Evolutionary conservation across 2,797 vertebrate species (phyloP).

Genomic region (Chrosomus eos): DNA sequence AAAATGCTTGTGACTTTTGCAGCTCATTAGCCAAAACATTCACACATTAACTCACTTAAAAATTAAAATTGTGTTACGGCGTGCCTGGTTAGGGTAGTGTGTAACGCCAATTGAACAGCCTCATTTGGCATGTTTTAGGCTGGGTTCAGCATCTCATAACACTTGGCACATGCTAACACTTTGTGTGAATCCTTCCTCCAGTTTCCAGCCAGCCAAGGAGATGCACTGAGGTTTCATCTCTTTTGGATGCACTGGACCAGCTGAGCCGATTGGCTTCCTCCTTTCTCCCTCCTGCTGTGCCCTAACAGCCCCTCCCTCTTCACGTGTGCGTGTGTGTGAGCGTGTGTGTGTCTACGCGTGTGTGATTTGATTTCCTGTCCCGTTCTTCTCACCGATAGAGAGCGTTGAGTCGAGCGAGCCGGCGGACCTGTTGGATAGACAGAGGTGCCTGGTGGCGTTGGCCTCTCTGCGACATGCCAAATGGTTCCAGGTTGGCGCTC

Average conservation of each 20-base stretch:
- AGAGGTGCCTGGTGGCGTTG: constrained; percentile 99
- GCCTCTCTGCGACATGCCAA: constrained; percentile 99
- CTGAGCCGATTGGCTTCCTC: constrained; percentile 31
- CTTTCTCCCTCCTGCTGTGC: constrained; percentile 39
- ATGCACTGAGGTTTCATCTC: constrained; percentile 50
- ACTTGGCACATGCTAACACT: constrained; percentile 41
- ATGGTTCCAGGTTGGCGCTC: constrained; percentile 99
- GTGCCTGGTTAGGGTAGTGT: neutral
- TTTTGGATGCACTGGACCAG: constrained; percentile 55
- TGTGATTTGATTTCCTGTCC: constrained; percentile 84
- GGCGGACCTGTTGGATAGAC: constrained; percentile 98
- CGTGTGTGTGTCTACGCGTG: constrained; percentile 85
- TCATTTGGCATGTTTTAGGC: neutral
- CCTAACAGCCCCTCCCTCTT: constrained; percentile 50
- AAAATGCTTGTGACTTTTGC: neutral
- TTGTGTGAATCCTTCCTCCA: constrained; percentile 50
- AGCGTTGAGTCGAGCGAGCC: constrained; percentile 92
- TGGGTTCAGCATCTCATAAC: constrained; percentile 12
- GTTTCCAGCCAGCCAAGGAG: constrained; percentile 60
- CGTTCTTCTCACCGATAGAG: constrained; percentile 94
- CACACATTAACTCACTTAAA: neutral
- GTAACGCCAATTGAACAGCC: neutral
- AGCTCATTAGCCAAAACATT: neutral
- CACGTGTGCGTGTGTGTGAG: constrained; percentile 70
- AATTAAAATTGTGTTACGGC: neutral